Evolutionary conservation across 2,797 vertebrate species (phyloP).

Genomic region (Crenuchus spilurus): DNA sequence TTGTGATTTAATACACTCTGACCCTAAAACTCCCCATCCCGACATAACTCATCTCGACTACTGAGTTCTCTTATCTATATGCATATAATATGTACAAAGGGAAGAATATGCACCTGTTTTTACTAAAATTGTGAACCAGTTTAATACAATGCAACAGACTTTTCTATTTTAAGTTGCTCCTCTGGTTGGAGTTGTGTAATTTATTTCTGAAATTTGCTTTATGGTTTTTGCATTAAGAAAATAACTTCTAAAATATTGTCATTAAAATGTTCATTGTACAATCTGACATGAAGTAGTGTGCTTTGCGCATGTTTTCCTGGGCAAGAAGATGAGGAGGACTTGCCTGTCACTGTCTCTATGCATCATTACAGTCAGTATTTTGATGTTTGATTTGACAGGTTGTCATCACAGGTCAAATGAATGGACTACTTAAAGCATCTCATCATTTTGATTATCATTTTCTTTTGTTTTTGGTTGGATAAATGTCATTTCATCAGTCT

Average conservation of each 20-base stretch:
- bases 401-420: constrained; percentile 18
- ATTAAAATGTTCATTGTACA: constrained; percentile 51
- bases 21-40: constrained; percentile 9
- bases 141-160: constrained; percentile 54
- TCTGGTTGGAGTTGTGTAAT: constrained; percentile 50
- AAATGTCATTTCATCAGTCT: neutral
- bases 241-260: constrained; percentile 58
- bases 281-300: constrained; percentile 49
- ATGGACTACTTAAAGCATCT: constrained; percentile 10
- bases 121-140: constrained; percentile 60
- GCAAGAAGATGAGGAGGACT: constrained; percentile 7
- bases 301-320: constrained; percentile 26
- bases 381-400: constrained; percentile 4
- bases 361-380: constrained; percentile 16
- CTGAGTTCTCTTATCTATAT: constrained; percentile 48
- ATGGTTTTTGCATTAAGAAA: constrained; percentile 53
- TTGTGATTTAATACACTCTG: constrained; percentile 2
- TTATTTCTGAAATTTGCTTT: constrained; percentile 50
- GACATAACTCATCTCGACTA: constrained; percentile 15
- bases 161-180: constrained; percentile 56
- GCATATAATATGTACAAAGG: constrained; percentile 58
- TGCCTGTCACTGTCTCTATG: constrained; percentile 23
- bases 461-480: neutral
- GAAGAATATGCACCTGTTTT: constrained; percentile 58
- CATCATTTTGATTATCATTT: neutral